Evolutionary conservation across 2,113 vertebrate species (phyloP).

Genomic region (Epinephelus lanceolatus): DNA sequence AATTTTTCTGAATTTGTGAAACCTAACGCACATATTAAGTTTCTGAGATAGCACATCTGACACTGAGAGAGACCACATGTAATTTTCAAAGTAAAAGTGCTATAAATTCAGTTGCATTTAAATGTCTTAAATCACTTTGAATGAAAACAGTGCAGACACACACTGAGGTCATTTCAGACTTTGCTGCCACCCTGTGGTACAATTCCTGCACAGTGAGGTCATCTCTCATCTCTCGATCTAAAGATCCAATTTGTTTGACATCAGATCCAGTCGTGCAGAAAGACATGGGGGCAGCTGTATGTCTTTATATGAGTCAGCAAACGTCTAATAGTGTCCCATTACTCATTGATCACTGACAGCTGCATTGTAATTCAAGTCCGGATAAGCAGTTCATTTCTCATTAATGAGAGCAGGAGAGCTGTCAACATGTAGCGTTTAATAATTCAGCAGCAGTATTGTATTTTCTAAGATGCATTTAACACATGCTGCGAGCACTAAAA

Average conservation of each 20-base stretch:
- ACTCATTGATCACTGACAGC: conserved; percentile 60
- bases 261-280: conserved; percentile 4
- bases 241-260: conserved; percentile 11
- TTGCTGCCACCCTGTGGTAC: conserved; percentile 72
- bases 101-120: background rate
- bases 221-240: background rate
- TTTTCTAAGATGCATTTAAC: conserved; percentile 59
- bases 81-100: background rate
- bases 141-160: background rate
- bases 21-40: background rate
- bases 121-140: background rate
- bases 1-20: background rate
- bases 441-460: conserved; percentile 65
- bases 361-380: conserved; percentile 9
- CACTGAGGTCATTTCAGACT: conserved; percentile 8
- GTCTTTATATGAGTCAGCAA: conserved; percentile 46
- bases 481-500: conserved; percentile 17
- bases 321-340: conserved; percentile 49
- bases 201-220: background rate
- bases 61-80: background rate
- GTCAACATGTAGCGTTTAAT: conserved; percentile 61
- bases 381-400: conserved; percentile 57
- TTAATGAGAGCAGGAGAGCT: conserved; percentile 55
- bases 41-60: no score
- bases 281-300: background rate